A percentile compares a stretch with the other conserved stretches of the same genome.
These are phyloP conservation scores for Poeciliopsis occidentalis DNA, from an alignment of 2,113 vertebrate genomes.

Conservation along the genomic window DNA sequence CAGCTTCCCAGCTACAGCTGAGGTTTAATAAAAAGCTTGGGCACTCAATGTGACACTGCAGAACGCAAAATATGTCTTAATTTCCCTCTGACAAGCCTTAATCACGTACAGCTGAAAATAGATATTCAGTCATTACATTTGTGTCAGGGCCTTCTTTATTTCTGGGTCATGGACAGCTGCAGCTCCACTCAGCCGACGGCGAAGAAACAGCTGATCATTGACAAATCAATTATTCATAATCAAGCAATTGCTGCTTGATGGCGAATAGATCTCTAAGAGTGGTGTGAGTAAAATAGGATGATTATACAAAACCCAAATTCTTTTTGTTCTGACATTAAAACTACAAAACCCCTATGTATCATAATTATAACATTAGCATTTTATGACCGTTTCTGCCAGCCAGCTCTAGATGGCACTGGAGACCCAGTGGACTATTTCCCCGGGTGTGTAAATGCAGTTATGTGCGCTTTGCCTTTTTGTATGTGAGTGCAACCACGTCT, in stretches of 20 bases:
- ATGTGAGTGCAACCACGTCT: conserved; percentile 22
- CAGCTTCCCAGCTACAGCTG: conserved; percentile 19
- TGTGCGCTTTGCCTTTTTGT: conserved; percentile 18
- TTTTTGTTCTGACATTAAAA: conserved; percentile 1
- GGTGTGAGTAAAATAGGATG: neutral
- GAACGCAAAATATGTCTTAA: conserved; percentile 6
- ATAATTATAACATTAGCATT: conserved; percentile 26
- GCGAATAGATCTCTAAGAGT: conserved; percentile 3
- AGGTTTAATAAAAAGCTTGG: neutral
- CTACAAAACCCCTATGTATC: neutral
- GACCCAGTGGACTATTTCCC: conserved; percentile 55
- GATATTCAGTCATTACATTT: neutral
- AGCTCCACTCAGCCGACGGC: neutral
- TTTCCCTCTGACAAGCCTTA: conserved; percentile 18
- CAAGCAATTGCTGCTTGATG: neutral
- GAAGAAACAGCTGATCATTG: conserved; percentile 1
- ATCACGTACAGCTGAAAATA: conserved; percentile 18
- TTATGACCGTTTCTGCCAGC: conserved; percentile 23
- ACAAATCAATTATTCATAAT: conserved; percentile 5
- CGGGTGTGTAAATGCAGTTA: conserved; percentile 12
- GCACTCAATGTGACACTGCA: neutral
- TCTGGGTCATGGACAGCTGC: neutral
- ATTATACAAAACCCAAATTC: neutral
- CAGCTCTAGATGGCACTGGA: conserved; percentile 80
- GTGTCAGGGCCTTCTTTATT: neutral